Conservation (phyloP, 2,113 vertebrate genomes). For the Haplotaxodon microlepis region DNA sequence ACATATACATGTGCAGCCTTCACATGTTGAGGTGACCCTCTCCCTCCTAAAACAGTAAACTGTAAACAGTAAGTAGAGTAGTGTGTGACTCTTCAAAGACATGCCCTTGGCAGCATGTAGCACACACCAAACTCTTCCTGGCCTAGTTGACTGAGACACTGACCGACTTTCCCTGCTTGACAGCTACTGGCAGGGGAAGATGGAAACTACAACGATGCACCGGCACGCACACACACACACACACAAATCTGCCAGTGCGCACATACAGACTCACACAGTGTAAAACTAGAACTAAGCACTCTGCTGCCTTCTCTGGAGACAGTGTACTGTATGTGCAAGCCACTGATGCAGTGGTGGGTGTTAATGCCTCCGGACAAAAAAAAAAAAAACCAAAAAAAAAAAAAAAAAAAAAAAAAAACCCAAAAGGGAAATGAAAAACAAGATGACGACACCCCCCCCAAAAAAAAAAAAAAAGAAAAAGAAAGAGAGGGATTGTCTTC, state of each 20-base stretch:
- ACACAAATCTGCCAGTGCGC: no score
- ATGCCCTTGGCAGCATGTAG: neutral
- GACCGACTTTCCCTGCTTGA: slow-evolving; percentile 34
- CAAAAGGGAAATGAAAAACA: no score
- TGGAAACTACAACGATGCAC: neutral
- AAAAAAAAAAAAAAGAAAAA: no score
- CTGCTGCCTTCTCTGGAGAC: neutral
- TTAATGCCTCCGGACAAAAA: neutral
- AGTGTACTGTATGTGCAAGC: neutral
- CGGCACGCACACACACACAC: no score
- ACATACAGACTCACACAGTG: neutral
- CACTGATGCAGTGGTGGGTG: neutral
- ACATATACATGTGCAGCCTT: neutral
- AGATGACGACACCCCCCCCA: no score
- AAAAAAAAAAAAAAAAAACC: no score
- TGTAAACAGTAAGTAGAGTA: neutral
- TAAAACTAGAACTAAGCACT: neutral
- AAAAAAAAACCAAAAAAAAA: no score
- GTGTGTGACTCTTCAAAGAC: neutral
- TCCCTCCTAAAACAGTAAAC: neutral
- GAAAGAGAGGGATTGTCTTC: no score
- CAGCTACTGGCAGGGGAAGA: neutral
- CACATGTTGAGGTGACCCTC: neutral
- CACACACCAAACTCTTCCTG: neutral
- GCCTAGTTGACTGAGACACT: slow-evolving; percentile 29